Evolutionary conservation across 2,888 invertebrate genomes (phyloP), one percentile per base, ranked within the genome.

Genomic region (Piscicola geometra): DNA sequence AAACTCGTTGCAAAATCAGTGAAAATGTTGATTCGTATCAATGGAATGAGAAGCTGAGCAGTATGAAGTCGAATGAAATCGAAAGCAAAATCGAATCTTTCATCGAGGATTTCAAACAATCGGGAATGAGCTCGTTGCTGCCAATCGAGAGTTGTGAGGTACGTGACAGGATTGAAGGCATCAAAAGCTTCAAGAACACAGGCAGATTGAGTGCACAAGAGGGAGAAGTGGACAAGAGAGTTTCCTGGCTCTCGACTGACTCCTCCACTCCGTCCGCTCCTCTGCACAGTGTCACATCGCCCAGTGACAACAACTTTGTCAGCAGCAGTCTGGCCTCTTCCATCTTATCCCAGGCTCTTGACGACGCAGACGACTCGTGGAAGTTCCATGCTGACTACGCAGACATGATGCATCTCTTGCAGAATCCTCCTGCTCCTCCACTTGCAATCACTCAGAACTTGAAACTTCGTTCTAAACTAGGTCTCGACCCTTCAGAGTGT

Each of bases 261-360:
- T 74, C 74, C 0, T 69, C 76, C 0, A 74, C 76, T 25, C 74
- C 70, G 0, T 75, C 75, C 30, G 68, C 75, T 52, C 76, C 76
- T 12, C 68, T 52, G 25, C 76, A 76, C 36, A 76, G 76, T 56
- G 41, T 76, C 9, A 76, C 76, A 15, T 76, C 76, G 33, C 76
- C 76, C 12, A 76, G 75, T 60, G 76, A 76, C 21, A 69, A 72
- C 41, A 56, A 68, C 25, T 75, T 70, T 60, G 69, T 47, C 67
- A 76, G 76, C 33, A 76, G 74, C 50, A 76, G 76, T 41, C 70
- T 76, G 18, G 75, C 76, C 1, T 76, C 76, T 32, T 76, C 76
- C 28, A 35, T 75, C 9, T 67, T 76, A n/a, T 75, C 74, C 0
- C 67, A 72, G 28, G 73, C 50, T 1, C n/a, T 74, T 21, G 71